Base-by-base conservation (phyloP, 2,888 invertebrate genomes). In the Trissonchulus latispiculum region DNA sequence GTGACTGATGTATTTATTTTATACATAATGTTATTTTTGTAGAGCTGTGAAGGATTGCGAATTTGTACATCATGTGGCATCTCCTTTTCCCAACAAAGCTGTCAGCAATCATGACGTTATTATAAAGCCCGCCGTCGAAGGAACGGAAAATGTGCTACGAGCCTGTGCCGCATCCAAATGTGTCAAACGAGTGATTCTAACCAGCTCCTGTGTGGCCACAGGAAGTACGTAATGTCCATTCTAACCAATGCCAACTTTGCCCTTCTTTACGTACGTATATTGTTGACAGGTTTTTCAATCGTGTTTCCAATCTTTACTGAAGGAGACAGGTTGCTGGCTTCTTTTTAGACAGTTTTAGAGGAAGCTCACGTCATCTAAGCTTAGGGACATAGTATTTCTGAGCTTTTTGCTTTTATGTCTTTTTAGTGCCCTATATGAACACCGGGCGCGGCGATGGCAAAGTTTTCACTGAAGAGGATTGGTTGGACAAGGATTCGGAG, bases 121-220 rank as follows among this genome's bases (percentile, higher is more conserved):
- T 28, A 81, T 86, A 29, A 81, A 82, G 73, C 84, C 85, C 1
- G 86, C 86, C 18, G 83, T 86, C 18, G 84, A 86, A 66, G 86
- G 86, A 1, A 86, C 86, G 0, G 80, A 83, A 75, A 81, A 80
- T 72, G 84, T 87, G 0, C 79, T 87, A 23, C 83, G 84, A 77
- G 86, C 86, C 37, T 84, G 85, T 77, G 80, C 82, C 18, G 81
- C 81, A 66, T 81, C 82, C 68, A 82, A 82, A 62, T 80, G 83
- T n/a, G 84, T 86, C 70, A 84, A 84, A 77, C 81, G 86, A 72
- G 84, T 87, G 29, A 85, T 87, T 3, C 76, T 87, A 37, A 87
- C 86, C 1, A 86, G 86, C 75, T 85, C 85, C 1, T 79, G 82
- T 62, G 84, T 81, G 35, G 83, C 85, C 62, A 79, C 83, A 31